Conservation (phyloP, 2,888 invertebrate genomes). For the Gasteruption jaculator region DNA sequence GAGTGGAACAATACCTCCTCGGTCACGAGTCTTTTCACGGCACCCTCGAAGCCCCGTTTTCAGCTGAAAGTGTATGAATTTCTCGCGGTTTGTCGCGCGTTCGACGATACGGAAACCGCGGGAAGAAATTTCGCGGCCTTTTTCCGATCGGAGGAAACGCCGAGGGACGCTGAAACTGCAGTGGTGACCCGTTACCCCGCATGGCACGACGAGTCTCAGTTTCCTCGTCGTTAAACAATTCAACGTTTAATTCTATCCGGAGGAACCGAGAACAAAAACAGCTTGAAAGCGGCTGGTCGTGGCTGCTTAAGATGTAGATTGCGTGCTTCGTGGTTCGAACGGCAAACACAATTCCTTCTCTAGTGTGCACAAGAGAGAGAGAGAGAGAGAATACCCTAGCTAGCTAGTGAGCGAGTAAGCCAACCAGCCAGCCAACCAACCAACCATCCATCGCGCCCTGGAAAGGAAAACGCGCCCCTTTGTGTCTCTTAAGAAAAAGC, state of each 20-base stretch:
- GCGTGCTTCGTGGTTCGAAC: conserved; percentile 27
- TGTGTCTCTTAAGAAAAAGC: no score
- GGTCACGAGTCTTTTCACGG: no score
- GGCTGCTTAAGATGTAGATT: conserved; percentile 39
- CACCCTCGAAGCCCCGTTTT: not conserved
- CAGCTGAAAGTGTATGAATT: not conserved
- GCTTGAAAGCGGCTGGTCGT: conserved; percentile 9
- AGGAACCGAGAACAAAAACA: conserved; percentile 19
- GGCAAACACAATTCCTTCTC: conserved; percentile 34
- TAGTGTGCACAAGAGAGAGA: no score
- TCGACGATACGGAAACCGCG: no score
- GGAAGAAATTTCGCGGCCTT: no score
- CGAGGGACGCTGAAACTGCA: conserved; percentile 14
- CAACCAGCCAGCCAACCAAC: no score
- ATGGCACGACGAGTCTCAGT: conserved; percentile 25
- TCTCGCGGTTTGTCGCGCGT: no score
- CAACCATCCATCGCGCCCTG: no score
- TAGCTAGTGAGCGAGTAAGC: no score
- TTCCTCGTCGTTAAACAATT: conserved; percentile 35
- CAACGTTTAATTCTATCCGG: conserved; percentile 33
- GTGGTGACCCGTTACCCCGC: conserved; percentile 18
- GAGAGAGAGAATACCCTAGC: no score
- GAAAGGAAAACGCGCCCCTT: no score
- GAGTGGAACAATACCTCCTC: no score
- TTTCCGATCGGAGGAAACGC: conserved; percentile 4